Base-by-base conservation (phyloP, 2,797 vertebrate genomes). In the Pipistrellus kuhlii region DNA sequence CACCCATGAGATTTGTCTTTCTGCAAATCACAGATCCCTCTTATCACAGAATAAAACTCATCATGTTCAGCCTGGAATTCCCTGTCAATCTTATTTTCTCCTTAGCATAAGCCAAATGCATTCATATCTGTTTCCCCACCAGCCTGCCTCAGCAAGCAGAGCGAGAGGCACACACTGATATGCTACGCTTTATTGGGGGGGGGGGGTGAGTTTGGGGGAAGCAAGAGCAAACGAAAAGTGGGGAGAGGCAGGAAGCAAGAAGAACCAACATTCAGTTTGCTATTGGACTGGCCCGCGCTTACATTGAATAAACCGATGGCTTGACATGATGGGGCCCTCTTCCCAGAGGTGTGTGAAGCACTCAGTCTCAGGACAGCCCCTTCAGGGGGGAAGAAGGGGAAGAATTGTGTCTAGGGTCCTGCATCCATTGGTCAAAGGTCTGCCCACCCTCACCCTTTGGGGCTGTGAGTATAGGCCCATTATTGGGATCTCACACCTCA, bases 31-130 rank as follows among this genome's bases (percentile, higher is more conserved):
- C 55, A 78, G 64, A 4, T 92, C 25, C 57, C 4, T 75, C 71
- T 62, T 53, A 57, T 46, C 32, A 55, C 62, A 93, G 59, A 80
- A 87, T n/a, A 72, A 51, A 93, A 76, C 27, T 21, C 41, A 44
- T 9, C 4, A 10, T 38, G n/a, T 76, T 85, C 41, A 57, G 41
- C 62, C 62, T 51, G 38, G 27, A 62, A 57, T 72, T 69, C 13
- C 51, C 82, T 18, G 76, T 11, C 53, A 23, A 38, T 30, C 32
- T 35, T 73, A 41, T 71, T 85, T 66, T 27, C 13, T 7, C 27
- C 30, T 81, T 53, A 35, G 62, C 2, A 12, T 41, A 71, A 69
- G 13, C 35, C n/a, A 41, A 53, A 2, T 38, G 2, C 41, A 15
- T 85, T 88, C 17, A 10, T 64, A 32, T 57, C 48, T 71, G 25